A percentile compares a stretch with the other conserved stretches of the same genome.
Evolutionary conservation across 2,888 invertebrate species (phyloP).

Genomic region (Tyria jacobaeae): DNA sequence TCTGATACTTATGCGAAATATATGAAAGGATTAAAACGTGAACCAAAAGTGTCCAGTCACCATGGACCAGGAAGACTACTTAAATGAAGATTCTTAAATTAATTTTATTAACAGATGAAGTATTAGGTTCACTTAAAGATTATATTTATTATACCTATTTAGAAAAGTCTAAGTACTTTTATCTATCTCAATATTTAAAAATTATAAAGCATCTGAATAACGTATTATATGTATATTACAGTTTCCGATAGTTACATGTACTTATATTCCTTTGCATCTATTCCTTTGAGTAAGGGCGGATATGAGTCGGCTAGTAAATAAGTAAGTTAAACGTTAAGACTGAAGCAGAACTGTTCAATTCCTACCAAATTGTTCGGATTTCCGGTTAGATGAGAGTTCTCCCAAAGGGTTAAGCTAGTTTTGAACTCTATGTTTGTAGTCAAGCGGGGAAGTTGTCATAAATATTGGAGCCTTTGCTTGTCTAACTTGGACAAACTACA

Average conservation of each 20-base stretch:
- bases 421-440: slow-evolving; percentile 78
- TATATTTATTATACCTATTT: too few relatives aligned
- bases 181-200: too few relatives aligned
- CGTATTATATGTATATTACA: not conserved
- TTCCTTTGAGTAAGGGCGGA: not conserved
- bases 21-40: not conserved
- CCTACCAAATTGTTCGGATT: slow-evolving; percentile 72
- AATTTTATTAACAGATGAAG: too few relatives aligned
- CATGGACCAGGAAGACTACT: not conserved
- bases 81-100: not conserved
- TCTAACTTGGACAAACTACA: slow-evolving; percentile 74
- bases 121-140: not conserved
- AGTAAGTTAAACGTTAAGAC: slow-evolving; percentile 51
- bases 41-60: not conserved
- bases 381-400: slow-evolving; percentile 70
- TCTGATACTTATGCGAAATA: not conserved
- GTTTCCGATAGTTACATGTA: not conserved
- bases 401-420: slow-evolving; percentile 77
- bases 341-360: slow-evolving; percentile 65
- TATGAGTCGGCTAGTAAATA: slow-evolving; percentile 17
- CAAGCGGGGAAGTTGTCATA: slow-evolving; percentile 74
- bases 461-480: slow-evolving; percentile 74
- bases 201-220: not conserved
- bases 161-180: not conserved
- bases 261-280: not conserved